Evolutionary conservation across 1,140 invertebrate genomes (phyloP).

Genomic region (Mycetomoellerius zeteki): DNA sequence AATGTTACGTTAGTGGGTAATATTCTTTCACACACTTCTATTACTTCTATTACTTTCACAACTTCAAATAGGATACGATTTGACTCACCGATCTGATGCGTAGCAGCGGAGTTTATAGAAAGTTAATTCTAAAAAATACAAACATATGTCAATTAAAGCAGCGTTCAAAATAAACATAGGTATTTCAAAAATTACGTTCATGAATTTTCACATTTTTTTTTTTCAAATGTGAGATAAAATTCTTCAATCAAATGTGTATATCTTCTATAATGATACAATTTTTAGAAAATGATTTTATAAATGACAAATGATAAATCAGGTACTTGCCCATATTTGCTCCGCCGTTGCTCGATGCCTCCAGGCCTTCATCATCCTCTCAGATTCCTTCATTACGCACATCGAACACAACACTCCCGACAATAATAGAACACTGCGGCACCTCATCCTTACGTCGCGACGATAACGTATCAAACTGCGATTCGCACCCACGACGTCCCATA

Average conservation of each 20-base stretch:
- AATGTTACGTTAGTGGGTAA: neutral
- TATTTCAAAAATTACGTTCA: neutral
- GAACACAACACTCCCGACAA: neutral
- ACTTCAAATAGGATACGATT: neutral
- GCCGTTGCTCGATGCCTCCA: neutral
- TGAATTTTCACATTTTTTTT: neutral
- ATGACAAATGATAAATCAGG: neutral
- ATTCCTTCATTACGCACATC: neutral
- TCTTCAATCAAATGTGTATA: neutral
- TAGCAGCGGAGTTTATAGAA: neutral
- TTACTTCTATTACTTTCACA: too few species aligned
- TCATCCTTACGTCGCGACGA: neutral
- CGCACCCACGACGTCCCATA: neutral
- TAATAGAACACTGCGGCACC: neutral
- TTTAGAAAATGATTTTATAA: neutral
- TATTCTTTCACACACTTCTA: neutral
- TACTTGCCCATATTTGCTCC: neutral
- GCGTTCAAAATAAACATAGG: neutral
- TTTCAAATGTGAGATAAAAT: neutral
- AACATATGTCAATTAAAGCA: neutral
- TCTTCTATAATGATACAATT: neutral
- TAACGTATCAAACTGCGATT: neutral
- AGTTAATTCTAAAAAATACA: constrained; percentile 5
- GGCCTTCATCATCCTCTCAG: neutral
- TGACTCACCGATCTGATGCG: neutral